Evolutionary conservation across 2,113 vertebrate genomes (phyloP), one percentile per base, ranked within the genome.

Genomic region (Callipepla squamata): DNA sequence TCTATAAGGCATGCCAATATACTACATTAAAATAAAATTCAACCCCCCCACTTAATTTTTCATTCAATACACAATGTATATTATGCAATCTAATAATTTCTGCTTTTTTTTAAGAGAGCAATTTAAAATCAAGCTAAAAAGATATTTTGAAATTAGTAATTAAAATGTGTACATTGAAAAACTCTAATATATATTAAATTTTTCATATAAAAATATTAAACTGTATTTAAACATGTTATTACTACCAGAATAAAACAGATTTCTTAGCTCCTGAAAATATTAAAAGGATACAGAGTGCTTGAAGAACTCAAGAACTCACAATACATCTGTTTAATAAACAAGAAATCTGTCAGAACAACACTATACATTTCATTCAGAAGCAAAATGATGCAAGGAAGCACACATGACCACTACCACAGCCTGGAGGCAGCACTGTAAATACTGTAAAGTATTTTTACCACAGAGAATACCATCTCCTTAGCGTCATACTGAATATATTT

Each of bases 21-120:
- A 55, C 4, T 57, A 25, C 5, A 45, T 59, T 4, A 79, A 87
- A 79, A 47, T 34, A 67, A 77, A 75, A 38, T 63, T 48, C 40
- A 28, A 34, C 1, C 7, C 3, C 3, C 26, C 1, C 0, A 0
- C 14, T 66, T 12, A 3, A 8, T 30, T 85, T 83, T 48, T 51
- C 9, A 38, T 40, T 44, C 20, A 61, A 16, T 6, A 42, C 79
- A 55, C 9, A 4, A 50, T 30, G 8, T 86, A 8, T 30, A 69
- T 16, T 8, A 73, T 30, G 2, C 2, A 59, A 59, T 50, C 21
- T 40, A 75, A 19, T 51, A 72, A 44, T 32, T 79, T 82, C 28
- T 59, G 6, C 4, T 89, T 68, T 45, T 58, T 50, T 53, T 75
- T 59, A 11, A n/a, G 40, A 2, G 7, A 63, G 1, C 32, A 87